Percentiles rank a stretch among this genome's conserved stretches.
phyloP scores from a whole-genome alignment of 2,113 vertebrate genomes.

The Hemiscyllium ocellatum region DNA sequence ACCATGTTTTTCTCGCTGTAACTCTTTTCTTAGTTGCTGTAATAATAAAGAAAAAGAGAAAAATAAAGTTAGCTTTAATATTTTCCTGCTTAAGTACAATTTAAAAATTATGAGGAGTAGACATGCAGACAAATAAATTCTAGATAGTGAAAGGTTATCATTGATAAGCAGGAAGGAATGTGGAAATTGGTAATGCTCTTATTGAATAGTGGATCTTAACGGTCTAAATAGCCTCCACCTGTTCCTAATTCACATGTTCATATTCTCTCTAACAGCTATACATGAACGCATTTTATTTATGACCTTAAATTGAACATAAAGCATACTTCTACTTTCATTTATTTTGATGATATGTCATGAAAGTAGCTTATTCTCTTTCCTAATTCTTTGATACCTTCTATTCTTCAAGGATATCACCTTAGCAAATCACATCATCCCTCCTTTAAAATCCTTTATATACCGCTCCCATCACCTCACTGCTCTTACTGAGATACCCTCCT shows the following conservation, averaged over 20 bases:
- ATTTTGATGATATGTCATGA: neutral
- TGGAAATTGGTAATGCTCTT: no score
- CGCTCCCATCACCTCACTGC: no score
- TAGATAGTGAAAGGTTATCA: neutral
- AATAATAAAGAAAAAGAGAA: neutral
- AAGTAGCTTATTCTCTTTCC: neutral
- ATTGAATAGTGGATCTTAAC: no score
- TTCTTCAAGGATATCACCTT: no score
- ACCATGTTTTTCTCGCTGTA: slow-evolving; percentile 62
- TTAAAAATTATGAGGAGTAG: neutral
- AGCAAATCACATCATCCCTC: no score
- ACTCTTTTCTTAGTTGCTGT: slow-evolving; percentile 57
- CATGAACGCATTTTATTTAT: neutral
- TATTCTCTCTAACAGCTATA: neutral
- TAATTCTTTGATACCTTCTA: neutral
- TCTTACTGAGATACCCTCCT: no score
- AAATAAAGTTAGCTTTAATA: neutral
- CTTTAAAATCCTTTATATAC: no score
- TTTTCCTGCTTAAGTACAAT: neutral
- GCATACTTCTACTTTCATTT: neutral
- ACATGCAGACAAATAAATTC: neutral
- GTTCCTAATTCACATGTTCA: no score
- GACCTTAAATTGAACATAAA: neutral
- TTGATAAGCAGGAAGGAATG: no score
- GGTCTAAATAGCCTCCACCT: no score